These are phyloP conservation scores for Callipepla californica DNA, from an alignment of 2,113 vertebrate species.

Conservation along the genomic window DNA sequence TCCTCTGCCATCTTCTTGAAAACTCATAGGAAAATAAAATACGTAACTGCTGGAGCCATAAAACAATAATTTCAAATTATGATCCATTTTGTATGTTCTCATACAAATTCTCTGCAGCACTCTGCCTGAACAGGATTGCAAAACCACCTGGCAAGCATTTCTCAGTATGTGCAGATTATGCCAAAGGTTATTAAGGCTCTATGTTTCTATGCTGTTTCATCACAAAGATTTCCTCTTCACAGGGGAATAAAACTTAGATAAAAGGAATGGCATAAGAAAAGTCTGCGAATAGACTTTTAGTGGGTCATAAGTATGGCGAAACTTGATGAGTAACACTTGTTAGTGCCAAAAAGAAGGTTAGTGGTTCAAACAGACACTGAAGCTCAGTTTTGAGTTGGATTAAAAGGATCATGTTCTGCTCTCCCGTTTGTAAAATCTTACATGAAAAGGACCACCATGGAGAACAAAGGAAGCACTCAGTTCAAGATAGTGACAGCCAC, in stretches of 20 bases:
- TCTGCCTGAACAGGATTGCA: background rate
- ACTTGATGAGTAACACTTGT: background rate
- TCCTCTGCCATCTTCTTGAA: background rate
- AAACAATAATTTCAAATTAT: conserved; percentile 3
- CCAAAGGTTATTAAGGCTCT: conserved; percentile 16
- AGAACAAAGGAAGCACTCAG: background rate
- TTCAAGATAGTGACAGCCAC: background rate
- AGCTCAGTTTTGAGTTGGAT: background rate
- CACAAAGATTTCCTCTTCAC: conserved; percentile 37
- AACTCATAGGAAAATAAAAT: conserved; percentile 13
- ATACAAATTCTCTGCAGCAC: background rate
- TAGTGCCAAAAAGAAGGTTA: background rate
- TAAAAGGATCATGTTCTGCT: background rate
- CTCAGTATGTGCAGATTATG: background rate
- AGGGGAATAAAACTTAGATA: conserved; percentile 18
- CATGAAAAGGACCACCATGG: background rate
- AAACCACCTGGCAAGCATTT: conserved; percentile 12
- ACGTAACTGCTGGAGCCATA: background rate
- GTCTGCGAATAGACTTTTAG: background rate
- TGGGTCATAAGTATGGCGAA: background rate
- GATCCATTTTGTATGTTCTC: background rate
- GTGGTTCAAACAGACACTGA: background rate
- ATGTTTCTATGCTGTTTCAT: background rate
- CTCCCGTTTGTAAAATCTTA: background rate
- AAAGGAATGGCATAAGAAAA: background rate